Conservation (phyloP, 2,113 vertebrate genomes). For the Phoxinus phoxinus region DNA sequence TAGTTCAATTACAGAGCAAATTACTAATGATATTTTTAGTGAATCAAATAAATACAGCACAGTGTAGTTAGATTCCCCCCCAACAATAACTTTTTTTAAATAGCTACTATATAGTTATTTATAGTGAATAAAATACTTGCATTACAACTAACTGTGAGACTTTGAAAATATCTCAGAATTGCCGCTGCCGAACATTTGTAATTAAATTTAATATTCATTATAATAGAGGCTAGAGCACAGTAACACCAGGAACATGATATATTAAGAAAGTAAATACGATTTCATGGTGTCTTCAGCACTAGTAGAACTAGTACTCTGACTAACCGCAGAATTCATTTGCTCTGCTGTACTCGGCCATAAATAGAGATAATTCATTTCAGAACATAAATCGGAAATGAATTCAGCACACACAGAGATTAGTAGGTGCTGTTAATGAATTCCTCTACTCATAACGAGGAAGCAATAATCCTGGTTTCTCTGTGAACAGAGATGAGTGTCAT, state of each 20-base stretch:
- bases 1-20: not conserved
- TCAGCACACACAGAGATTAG: not conserved
- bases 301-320: not conserved
- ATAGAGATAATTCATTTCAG: not conserved
- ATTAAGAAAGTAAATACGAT: not conserved
- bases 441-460: not conserved
- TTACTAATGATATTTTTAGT: not conserved
- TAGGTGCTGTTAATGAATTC: not conserved
- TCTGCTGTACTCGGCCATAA: not conserved
- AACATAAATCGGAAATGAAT: not conserved
- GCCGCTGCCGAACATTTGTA: not conserved
- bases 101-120: not conserved
- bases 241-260: not conserved
- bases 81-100: not conserved
- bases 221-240: not conserved
- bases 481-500: slow-evolving; percentile 1
- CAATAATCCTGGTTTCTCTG: not conserved
- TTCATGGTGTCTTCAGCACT: not conserved
- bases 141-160: too few relatives aligned
- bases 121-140: not conserved
- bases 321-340: not conserved
- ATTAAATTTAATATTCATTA: not conserved
- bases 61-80: not conserved
- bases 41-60: not conserved
- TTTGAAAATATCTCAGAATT: not conserved